These are phyloP conservation scores for Yponomeuta plumbellus DNA, from an alignment of 2,888 invertebrate species.

Conservation along the genomic window DNA sequence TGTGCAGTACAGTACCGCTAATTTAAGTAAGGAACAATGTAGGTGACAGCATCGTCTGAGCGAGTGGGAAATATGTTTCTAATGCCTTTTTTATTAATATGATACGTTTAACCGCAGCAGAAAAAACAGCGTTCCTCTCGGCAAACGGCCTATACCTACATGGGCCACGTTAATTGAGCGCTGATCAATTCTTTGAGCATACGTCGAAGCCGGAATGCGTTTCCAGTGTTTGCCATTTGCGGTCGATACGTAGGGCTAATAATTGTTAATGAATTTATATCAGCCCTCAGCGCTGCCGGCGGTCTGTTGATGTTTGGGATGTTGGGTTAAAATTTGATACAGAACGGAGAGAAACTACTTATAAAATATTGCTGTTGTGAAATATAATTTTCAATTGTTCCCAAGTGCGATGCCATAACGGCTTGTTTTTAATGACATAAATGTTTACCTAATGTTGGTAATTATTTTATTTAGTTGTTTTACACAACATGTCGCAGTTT, in stretches of 20 bases:
- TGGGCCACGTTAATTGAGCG: slow-evolving; percentile 26
- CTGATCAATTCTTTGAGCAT: slow-evolving; percentile 51
- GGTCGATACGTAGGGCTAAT: not conserved
- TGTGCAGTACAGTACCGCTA: too few species aligned
- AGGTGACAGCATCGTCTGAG: too few species aligned
- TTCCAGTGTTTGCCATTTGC: slow-evolving; percentile 9
- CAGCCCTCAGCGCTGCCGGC: not conserved
- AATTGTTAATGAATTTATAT: slow-evolving; percentile 9
- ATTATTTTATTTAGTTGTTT: too few species aligned
- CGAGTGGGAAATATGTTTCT: too few species aligned
- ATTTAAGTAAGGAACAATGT: too few species aligned
- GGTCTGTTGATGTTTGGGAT: not conserved
- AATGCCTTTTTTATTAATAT: too few species aligned
- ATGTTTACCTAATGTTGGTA: too few species aligned
- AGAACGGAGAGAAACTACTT: not conserved
- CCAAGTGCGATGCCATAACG: too few species aligned
- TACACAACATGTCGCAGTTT: too few species aligned
- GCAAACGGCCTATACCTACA: not conserved
- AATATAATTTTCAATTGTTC: too few species aligned
- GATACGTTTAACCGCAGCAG: too few species aligned
- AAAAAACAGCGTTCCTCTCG: not conserved
- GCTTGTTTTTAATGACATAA: too few species aligned
- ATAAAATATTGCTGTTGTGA: not conserved
- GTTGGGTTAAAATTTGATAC: not conserved
- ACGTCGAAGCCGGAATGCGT: slow-evolving; percentile 28